phyloP scores from a whole-genome alignment of 2,888 invertebrate species.

The Drosophila picticornis region DNA sequence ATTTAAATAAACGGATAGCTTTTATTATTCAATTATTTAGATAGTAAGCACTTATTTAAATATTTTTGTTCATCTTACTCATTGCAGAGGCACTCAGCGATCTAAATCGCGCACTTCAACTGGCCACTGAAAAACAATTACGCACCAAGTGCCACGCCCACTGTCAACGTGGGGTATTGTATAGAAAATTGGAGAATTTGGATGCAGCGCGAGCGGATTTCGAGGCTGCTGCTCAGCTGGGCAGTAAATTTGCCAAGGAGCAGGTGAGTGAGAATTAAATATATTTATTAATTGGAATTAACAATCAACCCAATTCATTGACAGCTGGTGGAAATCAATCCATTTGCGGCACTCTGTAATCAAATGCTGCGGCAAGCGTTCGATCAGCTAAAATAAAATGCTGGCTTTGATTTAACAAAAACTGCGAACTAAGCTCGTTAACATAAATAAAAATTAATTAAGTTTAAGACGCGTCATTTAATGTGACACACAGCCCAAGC shows the following conservation, averaged over 20 bases:
- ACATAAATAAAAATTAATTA: constrained; percentile 77
- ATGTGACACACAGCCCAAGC: constrained; percentile 44
- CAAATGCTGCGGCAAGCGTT: constrained; percentile 95
- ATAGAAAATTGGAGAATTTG: constrained; percentile 89
- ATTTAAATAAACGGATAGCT: background rate
- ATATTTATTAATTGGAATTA: background rate
- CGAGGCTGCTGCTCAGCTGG: constrained; percentile 91
- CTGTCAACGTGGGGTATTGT: constrained; percentile 93
- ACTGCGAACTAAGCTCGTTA: constrained; percentile 53
- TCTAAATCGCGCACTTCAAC: constrained; percentile 90
- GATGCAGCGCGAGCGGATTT: constrained; percentile 92
- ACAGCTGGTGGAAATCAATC: constrained; percentile 94
- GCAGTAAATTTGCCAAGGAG: constrained; percentile 94
- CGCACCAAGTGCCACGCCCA: constrained; percentile 90
- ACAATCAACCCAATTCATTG: constrained; percentile 14
- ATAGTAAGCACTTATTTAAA: background rate
- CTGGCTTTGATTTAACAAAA: constrained; percentile 61
- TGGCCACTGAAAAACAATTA: constrained; percentile 87
- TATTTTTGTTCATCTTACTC: background rate
- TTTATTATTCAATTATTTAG: background rate
- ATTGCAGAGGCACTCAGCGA: constrained; percentile 90
- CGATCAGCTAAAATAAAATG: constrained; percentile 85
- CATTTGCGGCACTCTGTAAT: constrained; percentile 98
- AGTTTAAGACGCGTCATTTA: constrained; percentile 65
- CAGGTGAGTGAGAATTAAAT: constrained; percentile 86